Percentiles rank a stretch among this genome's conserved stretches.
Conservation (phyloP, 2,113 vertebrate species). For the Beaufortia kweichowensis region DNA sequence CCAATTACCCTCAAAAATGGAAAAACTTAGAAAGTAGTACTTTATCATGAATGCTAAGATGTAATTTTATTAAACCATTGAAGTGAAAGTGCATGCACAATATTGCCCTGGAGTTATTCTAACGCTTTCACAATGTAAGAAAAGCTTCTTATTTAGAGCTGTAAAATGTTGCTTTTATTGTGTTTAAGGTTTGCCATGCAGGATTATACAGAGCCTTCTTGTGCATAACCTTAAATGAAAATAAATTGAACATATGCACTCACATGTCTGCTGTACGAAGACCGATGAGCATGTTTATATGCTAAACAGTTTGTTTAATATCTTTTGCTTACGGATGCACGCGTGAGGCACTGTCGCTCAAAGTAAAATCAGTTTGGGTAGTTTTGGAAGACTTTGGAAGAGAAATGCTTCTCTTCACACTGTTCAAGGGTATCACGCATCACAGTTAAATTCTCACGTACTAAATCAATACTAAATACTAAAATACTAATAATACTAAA, state of each 20-base stretch:
- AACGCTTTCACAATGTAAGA: neutral
- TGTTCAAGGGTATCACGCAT: constrained; percentile 25
- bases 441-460: constrained; percentile 19
- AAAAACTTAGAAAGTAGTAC: neutral
- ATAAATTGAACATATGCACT: constrained; percentile 25
- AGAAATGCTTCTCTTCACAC: constrained; percentile 1
- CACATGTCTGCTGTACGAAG: constrained; percentile 31
- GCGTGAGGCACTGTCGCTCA: neutral
- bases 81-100: constrained; percentile 7
- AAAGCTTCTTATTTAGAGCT: constrained; percentile 9
- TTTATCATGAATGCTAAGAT: constrained; percentile 10
- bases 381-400: constrained; percentile 1
- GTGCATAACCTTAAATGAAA: constrained; percentile 9
- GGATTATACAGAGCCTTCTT: neutral
- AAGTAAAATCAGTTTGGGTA: neutral
- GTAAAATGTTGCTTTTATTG: constrained; percentile 1
- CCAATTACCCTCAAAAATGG: neutral
- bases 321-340: neutral
- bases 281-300: constrained; percentile 34
- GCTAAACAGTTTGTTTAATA: constrained; percentile 36
- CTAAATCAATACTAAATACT: too few species aligned
- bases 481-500: too few species aligned
- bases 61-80: neutral
- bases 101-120: constrained; percentile 12
- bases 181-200: neutral